These are phyloP conservation scores for Drosophila robusta DNA, from an alignment of 2,888 invertebrate species.

Conservation along the genomic window DNA sequence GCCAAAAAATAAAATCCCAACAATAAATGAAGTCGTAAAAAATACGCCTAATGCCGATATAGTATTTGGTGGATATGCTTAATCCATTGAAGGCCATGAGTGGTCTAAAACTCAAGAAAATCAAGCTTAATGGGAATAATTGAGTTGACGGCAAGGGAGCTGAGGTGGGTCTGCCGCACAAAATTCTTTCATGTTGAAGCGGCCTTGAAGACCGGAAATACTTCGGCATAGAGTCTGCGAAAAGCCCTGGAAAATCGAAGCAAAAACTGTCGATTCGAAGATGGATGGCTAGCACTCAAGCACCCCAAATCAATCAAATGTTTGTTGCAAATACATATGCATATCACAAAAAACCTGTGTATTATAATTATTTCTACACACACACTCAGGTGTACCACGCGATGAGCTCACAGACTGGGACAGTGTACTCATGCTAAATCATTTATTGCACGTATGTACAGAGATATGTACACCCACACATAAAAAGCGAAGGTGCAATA, in stretches of 20 bases:
- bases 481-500: slow-evolving; percentile 5
- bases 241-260: slow-evolving; percentile 7
- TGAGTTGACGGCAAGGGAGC: not conserved
- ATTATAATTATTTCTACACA: slow-evolving; percentile 6
- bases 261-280: not conserved
- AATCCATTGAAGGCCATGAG: slow-evolving; percentile 13
- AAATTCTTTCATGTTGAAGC: slow-evolving; percentile 5
- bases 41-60: slow-evolving; percentile 34
- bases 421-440: slow-evolving; percentile 4
- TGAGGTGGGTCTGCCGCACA: not conserved
- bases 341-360: not conserved
- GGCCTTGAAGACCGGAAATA: slow-evolving; percentile 12
- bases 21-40: slow-evolving; percentile 33
- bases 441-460: slow-evolving; percentile 3
- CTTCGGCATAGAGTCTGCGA: not conserved
- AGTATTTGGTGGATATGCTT: not conserved
- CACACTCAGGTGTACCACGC: not conserved
- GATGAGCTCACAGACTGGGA: slow-evolving; percentile 1
- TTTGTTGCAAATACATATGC: too few relatives aligned
- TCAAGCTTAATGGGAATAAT: not conserved
- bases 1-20: slow-evolving; percentile 17
- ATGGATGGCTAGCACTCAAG: not conserved
- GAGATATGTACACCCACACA: not conserved
- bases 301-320: not conserved
- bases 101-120: slow-evolving; percentile 16